Evolutionary conservation across 2,888 invertebrate species (phyloP).

Genomic region (Oligia latruncula): DNA sequence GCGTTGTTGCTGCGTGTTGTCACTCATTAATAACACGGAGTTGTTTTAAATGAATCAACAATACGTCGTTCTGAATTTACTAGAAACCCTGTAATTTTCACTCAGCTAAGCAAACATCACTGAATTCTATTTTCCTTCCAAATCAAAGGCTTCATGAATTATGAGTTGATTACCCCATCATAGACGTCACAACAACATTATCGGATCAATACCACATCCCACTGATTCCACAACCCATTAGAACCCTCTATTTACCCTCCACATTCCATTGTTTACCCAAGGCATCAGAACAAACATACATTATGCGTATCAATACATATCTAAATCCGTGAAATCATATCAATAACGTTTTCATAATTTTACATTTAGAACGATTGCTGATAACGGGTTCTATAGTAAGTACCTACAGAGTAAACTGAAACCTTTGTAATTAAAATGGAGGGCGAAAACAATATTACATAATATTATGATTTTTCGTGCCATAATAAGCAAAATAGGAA

Average conservation of each 20-base stretch:
- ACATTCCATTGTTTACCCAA: constrained; percentile 29
- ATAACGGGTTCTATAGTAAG: background rate
- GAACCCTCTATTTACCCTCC: constrained; percentile 48
- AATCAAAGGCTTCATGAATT: constrained; percentile 36
- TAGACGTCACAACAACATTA: constrained; percentile 15
- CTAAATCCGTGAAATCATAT: constrained; percentile 34
- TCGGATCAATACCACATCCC: constrained; percentile 48
- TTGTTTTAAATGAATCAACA: background rate
- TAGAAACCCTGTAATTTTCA: background rate
- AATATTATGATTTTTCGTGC: background rate
- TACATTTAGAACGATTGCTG: constrained; percentile 20
- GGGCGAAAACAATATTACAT: background rate
- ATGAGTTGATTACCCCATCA: constrained; percentile 7
- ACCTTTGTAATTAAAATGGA: background rate
- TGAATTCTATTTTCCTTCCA: constrained; percentile 4
- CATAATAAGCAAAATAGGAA: background rate
- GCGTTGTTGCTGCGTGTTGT: background rate
- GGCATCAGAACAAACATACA: constrained; percentile 43
- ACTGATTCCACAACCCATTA: constrained; percentile 39
- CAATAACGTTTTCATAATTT: constrained; percentile 38
- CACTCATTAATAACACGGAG: background rate
- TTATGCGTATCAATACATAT: constrained; percentile 48
- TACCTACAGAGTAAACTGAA: background rate
- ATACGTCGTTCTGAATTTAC: background rate
- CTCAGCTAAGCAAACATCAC: background rate